Evolutionary conservation across 1,140 invertebrate genomes (phyloP).

Genomic region (Drosophila fuyamai): DNA sequence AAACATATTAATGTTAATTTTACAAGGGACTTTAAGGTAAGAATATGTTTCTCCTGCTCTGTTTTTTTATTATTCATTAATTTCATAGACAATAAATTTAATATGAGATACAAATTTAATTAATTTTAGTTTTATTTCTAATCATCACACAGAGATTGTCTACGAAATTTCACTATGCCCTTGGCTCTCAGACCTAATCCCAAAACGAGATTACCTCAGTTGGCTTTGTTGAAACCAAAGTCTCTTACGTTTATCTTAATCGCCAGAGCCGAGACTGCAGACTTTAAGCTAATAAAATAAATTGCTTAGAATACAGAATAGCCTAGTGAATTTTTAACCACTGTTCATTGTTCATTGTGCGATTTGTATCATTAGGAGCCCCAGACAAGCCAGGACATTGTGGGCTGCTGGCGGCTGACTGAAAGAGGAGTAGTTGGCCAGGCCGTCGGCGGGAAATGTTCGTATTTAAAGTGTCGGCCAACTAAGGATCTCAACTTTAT

Average conservation of each 20-base stretch:
- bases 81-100: not conserved
- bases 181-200: not conserved
- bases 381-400: conserved; percentile 19
- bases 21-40: too few relatives aligned
- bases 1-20: too few relatives aligned
- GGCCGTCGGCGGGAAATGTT: conserved; percentile 29
- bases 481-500: conserved; percentile 65
- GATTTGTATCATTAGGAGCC: conserved; percentile 44
- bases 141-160: conserved; percentile 1
- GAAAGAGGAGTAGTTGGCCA: not conserved
- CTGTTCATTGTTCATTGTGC: conserved; percentile 29
- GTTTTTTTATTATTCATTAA: not conserved
- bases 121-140: not conserved
- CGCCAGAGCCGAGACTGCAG: not conserved
- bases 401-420: conserved; percentile 6
- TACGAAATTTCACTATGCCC: not conserved
- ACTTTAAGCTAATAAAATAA: conserved; percentile 10
- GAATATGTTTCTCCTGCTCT: too few relatives aligned
- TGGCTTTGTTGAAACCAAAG: not conserved
- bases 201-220: not conserved
- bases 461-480: conserved; percentile 62
- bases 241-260: conserved; percentile 16
- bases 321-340: conserved; percentile 10
- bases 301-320: conserved; percentile 10
- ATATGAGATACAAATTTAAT: not conserved